Conservation (phyloP, 2,888 invertebrate species). For the Ichneumon xanthorius region DNA sequence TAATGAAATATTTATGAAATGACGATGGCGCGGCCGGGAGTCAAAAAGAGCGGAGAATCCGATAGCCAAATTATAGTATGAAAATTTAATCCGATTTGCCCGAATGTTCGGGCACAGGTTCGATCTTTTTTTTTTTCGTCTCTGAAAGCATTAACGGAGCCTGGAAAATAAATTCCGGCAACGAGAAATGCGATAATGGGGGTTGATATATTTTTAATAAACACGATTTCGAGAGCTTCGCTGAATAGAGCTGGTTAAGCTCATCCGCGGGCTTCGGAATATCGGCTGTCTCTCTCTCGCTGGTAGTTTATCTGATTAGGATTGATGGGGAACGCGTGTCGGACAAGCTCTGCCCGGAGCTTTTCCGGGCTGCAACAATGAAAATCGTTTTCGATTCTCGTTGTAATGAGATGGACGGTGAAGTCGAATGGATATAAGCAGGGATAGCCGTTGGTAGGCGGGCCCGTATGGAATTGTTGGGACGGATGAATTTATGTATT, state of each 20-base stretch:
- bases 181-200: background rate
- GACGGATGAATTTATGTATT: constrained; percentile 26
- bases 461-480: constrained; percentile 44
- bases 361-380: constrained; percentile 49
- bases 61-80: background rate
- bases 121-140: background rate
- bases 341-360: constrained; percentile 37
- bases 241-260: constrained; percentile 3
- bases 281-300: background rate
- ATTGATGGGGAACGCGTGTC: constrained; percentile 55
- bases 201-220: constrained; percentile 1
- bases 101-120: background rate
- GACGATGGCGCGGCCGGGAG: background rate
- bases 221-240: background rate
- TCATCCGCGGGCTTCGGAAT: background rate
- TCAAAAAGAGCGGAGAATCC: background rate
- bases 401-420: constrained; percentile 25
- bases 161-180: background rate
- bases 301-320: constrained; percentile 41
- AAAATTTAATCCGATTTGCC: constrained; percentile 10
- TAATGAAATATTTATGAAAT: background rate
- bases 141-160: no score
- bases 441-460: constrained; percentile 27
- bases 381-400: constrained; percentile 42
- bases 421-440: constrained; percentile 26